Percentiles rank a stretch among this genome's conserved stretches.
Evolutionary conservation across 1,140 invertebrate genomes (phyloP).

Genomic region (Drosophila pandora): DNA sequence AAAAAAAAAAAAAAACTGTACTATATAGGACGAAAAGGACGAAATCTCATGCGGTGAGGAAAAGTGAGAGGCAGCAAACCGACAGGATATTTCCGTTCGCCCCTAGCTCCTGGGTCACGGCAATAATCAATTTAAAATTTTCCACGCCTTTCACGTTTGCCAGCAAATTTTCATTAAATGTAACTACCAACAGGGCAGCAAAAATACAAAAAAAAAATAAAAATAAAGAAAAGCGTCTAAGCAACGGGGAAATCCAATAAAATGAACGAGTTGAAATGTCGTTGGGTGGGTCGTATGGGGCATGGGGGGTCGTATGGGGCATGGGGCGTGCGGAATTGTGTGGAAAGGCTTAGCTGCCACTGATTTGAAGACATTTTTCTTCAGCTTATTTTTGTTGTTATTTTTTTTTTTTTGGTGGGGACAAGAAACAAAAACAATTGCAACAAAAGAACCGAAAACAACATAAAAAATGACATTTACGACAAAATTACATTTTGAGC

Average conservation of each 20-base stretch:
- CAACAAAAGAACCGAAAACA: conserved; percentile 31
- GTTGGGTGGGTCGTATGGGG: not conserved
- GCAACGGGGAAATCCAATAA: conserved; percentile 61
- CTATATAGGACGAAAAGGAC: not conserved
- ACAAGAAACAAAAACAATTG: conserved; percentile 60
- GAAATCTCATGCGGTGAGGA: conserved; percentile 42
- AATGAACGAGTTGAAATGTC: conserved; percentile 71
- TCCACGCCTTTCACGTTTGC: conserved; percentile 67
- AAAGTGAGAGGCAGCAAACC: conserved; percentile 7
- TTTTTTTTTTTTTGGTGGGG: conserved; percentile 16
- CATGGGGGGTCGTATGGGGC: not conserved
- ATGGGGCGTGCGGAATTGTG: conserved; percentile 4
- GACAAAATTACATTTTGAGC: conserved; percentile 71
- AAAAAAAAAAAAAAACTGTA: not conserved
- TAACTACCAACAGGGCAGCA: conserved; percentile 46
- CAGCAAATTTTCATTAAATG: conserved; percentile 77
- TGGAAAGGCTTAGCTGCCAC: conserved; percentile 48
- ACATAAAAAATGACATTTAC: conserved; percentile 76
- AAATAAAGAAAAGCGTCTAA: conserved; percentile 23
- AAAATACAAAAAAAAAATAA: conserved; percentile 7
- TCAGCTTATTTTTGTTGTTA: conserved; percentile 7
- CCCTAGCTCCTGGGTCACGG: conserved; percentile 18
- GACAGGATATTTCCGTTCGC: conserved; percentile 31
- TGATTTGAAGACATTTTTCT: conserved; percentile 76
- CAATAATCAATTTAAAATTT: conserved; percentile 77